Conservation (phyloP, 2,888 invertebrate species). For the Flexamia atlantica region DNA sequence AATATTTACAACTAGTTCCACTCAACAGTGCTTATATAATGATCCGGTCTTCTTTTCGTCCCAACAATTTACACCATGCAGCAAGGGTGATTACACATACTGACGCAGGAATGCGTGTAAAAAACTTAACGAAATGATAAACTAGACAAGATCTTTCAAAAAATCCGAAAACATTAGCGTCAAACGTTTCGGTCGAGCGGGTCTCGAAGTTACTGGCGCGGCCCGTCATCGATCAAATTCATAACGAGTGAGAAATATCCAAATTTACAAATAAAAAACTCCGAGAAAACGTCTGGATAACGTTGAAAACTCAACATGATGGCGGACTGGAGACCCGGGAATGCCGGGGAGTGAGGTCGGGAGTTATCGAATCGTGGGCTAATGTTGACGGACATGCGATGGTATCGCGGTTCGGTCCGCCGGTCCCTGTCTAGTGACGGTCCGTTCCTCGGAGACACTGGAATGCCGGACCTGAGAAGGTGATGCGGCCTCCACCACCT, state of each 20-base stretch:
- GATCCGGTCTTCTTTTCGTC: background rate
- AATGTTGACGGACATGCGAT: conserved; percentile 47
- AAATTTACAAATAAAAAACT: background rate
- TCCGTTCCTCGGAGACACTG: background rate
- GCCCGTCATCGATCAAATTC: conserved; percentile 23
- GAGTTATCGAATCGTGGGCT: conserved; percentile 37
- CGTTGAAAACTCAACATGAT: background rate
- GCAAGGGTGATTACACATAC: background rate
- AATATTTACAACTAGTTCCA: background rate
- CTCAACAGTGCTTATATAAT: background rate
- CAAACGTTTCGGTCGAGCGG: background rate
- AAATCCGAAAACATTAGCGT: background rate
- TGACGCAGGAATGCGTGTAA: background rate
- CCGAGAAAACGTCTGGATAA: background rate
- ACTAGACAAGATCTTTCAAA: conserved; percentile 1
- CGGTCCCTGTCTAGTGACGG: conserved; percentile 36
- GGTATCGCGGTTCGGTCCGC: conserved; percentile 44
- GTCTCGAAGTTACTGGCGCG: background rate
- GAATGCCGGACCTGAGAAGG: conserved; percentile 38
- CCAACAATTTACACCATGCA: background rate
- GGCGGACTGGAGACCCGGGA: background rate
- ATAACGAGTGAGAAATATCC: conserved; percentile 9
- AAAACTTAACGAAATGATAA: conserved; percentile 18
- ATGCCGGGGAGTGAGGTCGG: background rate
- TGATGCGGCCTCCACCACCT: conserved; percentile 17